Base-by-base conservation (phyloP, 2,113 vertebrate species). In the Callipepla californica region DNA sequence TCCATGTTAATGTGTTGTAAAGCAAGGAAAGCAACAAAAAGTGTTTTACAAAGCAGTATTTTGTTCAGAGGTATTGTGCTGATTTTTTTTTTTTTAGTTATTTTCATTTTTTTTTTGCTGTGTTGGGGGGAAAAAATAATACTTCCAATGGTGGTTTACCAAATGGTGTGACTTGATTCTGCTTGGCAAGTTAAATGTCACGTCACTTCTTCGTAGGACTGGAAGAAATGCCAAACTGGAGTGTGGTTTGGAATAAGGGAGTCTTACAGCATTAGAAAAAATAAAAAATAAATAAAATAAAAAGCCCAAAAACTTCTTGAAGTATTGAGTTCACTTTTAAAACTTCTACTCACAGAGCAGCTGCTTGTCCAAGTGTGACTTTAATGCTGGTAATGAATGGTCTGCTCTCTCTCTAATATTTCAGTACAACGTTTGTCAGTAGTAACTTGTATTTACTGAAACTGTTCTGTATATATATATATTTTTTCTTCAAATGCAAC, bases 361-460 rank as follows among this genome's bases (percentile, higher is more conserved):
- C 73, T 90, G 90, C 82, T 83, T 93, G 85, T 87, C 85, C 85
- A 85, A 81, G 70, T 69, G 84, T 93, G 87, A 85, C 85, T 93
- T 87, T 92, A 90, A 90, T 87, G 42, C 87, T 90, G 93, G 79
- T 90, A 88, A 83, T 26, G 44, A 85, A 55, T 57, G 80, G 63
- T 93, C 75, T 50, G 11, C 89, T 94, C 96, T 92, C 42, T 93
- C 85, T 85, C 85, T 76, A 25, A 72, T 92, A 68, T 87, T 92
- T n/a, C 80, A 80, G 44, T 72, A 20, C 59, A 28, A 20, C 55
- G 20, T 92, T 94, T 94, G 83, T 68, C 89, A 68, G 59, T 28
- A 88, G 44, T 59, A 83, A 80, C 92, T 85, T 94, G 93, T 94
- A 95, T 94, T 95, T 96, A 94, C 89, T 94, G 93, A 72, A 96